Evolutionary conservation across 2,797 vertebrate genomes (phyloP), one percentile per base, ranked within the genome.

Genomic region (Myoxocephalus aenaeus): DNA sequence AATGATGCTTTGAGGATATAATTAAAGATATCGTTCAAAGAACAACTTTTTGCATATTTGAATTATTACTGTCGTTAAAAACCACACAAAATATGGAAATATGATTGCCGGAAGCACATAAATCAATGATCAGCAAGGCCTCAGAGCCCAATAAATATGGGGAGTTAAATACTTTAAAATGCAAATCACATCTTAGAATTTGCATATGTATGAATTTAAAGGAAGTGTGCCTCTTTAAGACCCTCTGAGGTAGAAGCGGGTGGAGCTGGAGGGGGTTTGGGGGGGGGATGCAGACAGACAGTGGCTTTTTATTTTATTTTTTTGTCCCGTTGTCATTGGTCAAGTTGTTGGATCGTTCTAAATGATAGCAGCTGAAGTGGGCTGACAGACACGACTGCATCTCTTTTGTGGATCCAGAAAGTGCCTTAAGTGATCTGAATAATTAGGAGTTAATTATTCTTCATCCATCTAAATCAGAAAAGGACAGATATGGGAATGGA

Each of bases 371-470:
- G 96, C 96, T 96, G 96, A 96, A 94, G 96, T 96, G 96, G 94
- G 94, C 93, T 96, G 96, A 95, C 96, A 96, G 96, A 96, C 96
- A 96, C 93, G 95, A 65, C 90, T 96, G 95, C 95, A 95, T 96
- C 90, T 96, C 96, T 97, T 97, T 96, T 95, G 96, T 95, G 96
- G 96, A 96, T 97, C 95, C 95, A 89, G 95, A 96, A 97, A 96
- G 96, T 97, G 97, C 97, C 97, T 98, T 96, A 97, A 99, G 97
- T 98, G 97, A 98, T 99, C 96, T 97, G 97, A 98, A 99, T 99
- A 99, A 99, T 99, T 98, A 98, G 97, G 96, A 98, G 96, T 98
- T 99, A 98, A 98, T 99, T 99, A 98, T 99, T 98, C 97, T 98
- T 97, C 97, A 99, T 99, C 97, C 97, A 99, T 99, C 97, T 99